These are phyloP conservation scores for Bothrops jararaca DNA, from an alignment of 2,113 vertebrate genomes.

Conservation along the genomic window DNA sequence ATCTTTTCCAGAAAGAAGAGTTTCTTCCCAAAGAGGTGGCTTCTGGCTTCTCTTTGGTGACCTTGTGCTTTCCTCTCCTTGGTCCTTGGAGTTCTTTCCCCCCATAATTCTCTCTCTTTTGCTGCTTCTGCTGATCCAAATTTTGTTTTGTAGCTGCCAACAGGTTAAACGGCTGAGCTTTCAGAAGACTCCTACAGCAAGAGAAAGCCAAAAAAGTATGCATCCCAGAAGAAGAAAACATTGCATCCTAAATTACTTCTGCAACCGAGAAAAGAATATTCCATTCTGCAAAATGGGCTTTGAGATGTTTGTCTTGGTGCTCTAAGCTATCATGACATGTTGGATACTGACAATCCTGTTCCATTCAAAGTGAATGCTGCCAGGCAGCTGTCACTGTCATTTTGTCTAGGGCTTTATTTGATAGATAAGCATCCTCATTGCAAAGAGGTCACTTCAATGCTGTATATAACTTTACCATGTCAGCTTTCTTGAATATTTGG, in stretches of 20 bases:
- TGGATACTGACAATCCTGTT: conserved; percentile 58
- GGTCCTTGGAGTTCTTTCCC: conserved; percentile 70
- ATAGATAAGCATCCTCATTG: conserved; percentile 71
- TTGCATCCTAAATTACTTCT: conserved; percentile 21
- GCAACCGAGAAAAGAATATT: conserved; percentile 39
- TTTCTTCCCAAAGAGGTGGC: conserved; percentile 69
- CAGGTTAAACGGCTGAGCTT: conserved; percentile 10
- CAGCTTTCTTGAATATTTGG: conserved; percentile 64
- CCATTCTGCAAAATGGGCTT: conserved; percentile 35
- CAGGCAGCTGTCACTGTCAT: conserved; percentile 87
- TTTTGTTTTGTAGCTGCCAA: conserved; percentile 32
- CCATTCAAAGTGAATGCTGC: conserved; percentile 72
- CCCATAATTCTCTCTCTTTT: conserved; percentile 66
- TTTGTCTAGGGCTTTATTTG: conserved; percentile 73
- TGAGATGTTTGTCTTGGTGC: conserved; percentile 56
- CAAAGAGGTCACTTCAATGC: conserved; percentile 63
- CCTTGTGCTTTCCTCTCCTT: conserved; percentile 45
- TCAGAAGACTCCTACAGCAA: conserved; percentile 11
- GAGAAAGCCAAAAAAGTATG: conserved; percentile 40
- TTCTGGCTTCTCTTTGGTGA: conserved; percentile 60
- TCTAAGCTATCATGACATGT: conserved; percentile 68
- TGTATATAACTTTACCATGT: conserved; percentile 66
- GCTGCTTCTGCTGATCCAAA: conserved; percentile 26
- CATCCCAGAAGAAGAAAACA: conserved; percentile 48
- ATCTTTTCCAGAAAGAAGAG: conserved; percentile 68